Base-by-base conservation (phyloP, 2,113 vertebrate species). In the Centropus bengalensis region DNA sequence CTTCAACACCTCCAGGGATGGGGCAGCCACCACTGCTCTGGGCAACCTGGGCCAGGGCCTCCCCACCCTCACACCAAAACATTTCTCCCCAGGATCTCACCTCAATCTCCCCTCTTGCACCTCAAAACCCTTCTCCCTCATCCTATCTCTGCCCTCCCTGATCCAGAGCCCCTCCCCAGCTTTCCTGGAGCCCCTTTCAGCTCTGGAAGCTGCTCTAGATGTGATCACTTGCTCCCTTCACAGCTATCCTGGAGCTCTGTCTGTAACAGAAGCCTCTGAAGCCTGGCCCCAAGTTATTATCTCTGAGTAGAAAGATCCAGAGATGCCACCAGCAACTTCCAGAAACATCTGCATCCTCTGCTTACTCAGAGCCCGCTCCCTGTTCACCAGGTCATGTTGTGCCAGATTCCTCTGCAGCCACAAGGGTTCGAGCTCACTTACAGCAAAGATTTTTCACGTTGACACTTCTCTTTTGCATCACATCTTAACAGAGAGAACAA, bases 311-410 rank as follows among this genome's bases (percentile, higher is more conserved):
- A 86, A 75, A 60, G 30, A 73, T 2, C 28, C 47, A 24, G 8
- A 44, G 58, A 54, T n/a, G 27, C 49, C 40, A 52, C 0, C 7
- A 85, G n/a, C 40, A 73, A 54, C 79, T 86, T 51, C 36, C 68
- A 82, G 51, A 80, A 73, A 40, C 3, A 4, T 58, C 79, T 85
- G n/a, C 30, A 21, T 51, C 62, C 54, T 68, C 40, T 71, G 36
- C 27, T 38, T 45, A 27, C 81, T 91, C 64, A 52, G 56, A 74
- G 33, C 8, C 74, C 82, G 16, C 33, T 67, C 64, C 62, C 24
- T n/a, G 27, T 10, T 91, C 51, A 28, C 26, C 4, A 38, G 40
- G 42, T 22, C 36, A 12, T 0, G 0, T 28, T 44, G n/a, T 23
- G 33, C 18, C 76, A 40, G 28, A 75, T 47, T 77, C 36, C 67